Base-by-base conservation (phyloP, 2,113 vertebrate species). In the Epinephelus fuscoguttatus region DNA sequence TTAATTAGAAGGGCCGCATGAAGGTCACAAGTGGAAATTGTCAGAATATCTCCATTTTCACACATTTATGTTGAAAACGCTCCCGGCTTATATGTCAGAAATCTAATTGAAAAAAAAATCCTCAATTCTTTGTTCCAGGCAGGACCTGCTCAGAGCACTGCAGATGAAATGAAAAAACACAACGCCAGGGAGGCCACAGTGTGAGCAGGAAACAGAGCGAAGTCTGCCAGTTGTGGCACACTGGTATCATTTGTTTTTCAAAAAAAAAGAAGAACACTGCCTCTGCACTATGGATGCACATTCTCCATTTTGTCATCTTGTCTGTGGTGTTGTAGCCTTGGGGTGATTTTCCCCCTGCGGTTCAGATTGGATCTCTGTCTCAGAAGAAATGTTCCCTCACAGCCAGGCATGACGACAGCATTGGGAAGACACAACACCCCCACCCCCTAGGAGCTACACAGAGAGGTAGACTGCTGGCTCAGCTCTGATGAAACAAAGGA, bases 341-440 rank as follows among this genome's bases (percentile, higher is more conserved):
- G 84, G 87, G 81, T 63, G 66, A 87, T 75, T 82, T 68, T 74
- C 18, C 75, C 62, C 71, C 87, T 53, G 77, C 59, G 53, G 81
- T 75, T 83, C 78, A 72, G 87, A 89, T 78, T 87, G 82, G 63
- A 81, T 87, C 67, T 78, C 67, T 71, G 71, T 80, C 62, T 84
- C 55, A 42, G 63, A 69, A 67, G 74, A 80, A 87, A 79, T 80
- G 77, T 79, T 77, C 50, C 83, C 82, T 77, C 73, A 73, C 52
- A 89, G 81, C 75, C 49, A 75, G 60, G 63, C 84, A 80, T 73
- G 84, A 86, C 49, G 57, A 59, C 79, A 18, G 75, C 70, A 70
- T 4, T 63, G 47, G 11, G 56, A 70, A 73, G 50, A 84, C 63
- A 33, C 21, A 12, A 57, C 33, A 37, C 42, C 42, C 70, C 61